Evolutionary conservation across 2,113 vertebrate species (phyloP).

Genomic region (Sprattus sprattus): DNA sequence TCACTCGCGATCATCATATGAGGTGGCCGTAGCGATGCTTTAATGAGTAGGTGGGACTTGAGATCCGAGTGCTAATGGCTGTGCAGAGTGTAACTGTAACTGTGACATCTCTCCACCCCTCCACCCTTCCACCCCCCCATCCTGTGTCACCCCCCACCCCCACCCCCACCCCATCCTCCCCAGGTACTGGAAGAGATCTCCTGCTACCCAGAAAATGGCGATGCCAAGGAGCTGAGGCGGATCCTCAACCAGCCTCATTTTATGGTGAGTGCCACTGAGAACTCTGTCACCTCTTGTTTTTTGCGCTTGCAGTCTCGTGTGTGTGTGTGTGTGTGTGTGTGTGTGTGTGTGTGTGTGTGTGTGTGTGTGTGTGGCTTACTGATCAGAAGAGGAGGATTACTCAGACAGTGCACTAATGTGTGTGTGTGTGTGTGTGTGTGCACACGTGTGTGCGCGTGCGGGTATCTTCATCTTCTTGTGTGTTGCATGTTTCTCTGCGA

Average conservation of each 20-base stretch:
- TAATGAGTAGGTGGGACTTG: background rate
- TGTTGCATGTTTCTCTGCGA: no score
- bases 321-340: slow-evolving; percentile 59
- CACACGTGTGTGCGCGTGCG: background rate
- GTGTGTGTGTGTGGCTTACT: no score
- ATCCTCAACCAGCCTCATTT: slow-evolving; percentile 99
- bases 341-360: slow-evolving; percentile 49
- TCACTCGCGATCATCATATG: background rate
- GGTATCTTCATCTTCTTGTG: no score
- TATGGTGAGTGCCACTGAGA: slow-evolving; percentile 79
- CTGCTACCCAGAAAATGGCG: slow-evolving; percentile 94
- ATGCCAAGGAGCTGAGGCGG: slow-evolving; percentile 93
- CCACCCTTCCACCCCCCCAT: background rate
- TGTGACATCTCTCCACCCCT: background rate
- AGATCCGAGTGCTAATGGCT: background rate
- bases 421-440: slow-evolving; percentile 65
- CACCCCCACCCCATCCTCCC: background rate
- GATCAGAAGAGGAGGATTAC: no score
- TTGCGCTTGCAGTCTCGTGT: background rate
- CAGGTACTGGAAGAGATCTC: slow-evolving; percentile 99
- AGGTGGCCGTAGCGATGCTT: background rate
- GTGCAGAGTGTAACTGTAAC: background rate
- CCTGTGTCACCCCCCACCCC: background rate
- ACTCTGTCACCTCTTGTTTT: no score
- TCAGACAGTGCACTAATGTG: no score